These are phyloP conservation scores for Noturus placidus DNA, from an alignment of 2,113 vertebrate genomes.

Conservation along the genomic window DNA sequence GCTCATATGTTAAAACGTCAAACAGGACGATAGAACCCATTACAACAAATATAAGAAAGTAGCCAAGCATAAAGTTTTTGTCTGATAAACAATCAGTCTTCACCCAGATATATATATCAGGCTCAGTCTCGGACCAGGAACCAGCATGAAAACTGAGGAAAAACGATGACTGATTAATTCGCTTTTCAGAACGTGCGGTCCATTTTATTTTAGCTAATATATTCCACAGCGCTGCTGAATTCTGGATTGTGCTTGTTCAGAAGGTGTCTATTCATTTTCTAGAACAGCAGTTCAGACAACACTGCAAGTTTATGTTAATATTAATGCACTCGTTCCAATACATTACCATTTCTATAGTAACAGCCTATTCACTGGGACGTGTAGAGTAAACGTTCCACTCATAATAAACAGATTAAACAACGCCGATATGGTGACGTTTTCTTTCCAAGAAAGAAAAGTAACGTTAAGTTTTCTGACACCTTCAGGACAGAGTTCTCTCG, in stretches of 20 bases:
- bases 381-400: not conserved
- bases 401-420: not conserved
- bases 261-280: not conserved
- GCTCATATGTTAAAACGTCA: conserved; percentile 16
- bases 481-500: not conserved
- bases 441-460: not conserved
- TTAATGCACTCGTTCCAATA: not conserved
- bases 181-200: not conserved
- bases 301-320: not conserved
- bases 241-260: not conserved
- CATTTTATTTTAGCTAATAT: not conserved
- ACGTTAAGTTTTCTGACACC: not conserved
- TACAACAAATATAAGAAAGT: conserved; percentile 37
- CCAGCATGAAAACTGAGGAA: not conserved
- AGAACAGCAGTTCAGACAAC: not conserved
- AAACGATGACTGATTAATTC: not conserved
- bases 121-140: not conserved
- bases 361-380: not conserved
- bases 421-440: not conserved
- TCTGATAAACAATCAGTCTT: conserved; percentile 25
- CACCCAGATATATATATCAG: not conserved
- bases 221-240: not conserved
- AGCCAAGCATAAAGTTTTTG: conserved; percentile 16
- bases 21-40: conserved; percentile 18
- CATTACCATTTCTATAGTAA: not conserved